A percentile compares a stretch with the other conserved stretches of the same genome.
Evolutionary conservation across 2,797 vertebrate genomes (phyloP).

Genomic region (Halcyon badia): DNA sequence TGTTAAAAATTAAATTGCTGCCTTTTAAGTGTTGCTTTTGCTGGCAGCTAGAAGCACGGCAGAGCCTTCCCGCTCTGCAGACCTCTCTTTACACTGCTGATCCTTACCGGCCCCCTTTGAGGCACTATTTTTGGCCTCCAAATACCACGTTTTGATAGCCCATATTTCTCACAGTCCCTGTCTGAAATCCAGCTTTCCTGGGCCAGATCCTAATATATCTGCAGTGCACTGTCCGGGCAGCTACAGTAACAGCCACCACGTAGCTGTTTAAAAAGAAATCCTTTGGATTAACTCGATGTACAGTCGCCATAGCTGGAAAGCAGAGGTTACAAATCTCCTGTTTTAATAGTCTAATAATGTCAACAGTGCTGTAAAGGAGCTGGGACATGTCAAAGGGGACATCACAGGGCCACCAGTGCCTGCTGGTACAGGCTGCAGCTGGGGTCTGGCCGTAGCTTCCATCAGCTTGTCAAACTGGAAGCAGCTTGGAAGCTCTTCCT

Average conservation of each 20-base stretch:
- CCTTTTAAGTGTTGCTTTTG: slow-evolving; percentile 21
- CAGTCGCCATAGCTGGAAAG: neutral
- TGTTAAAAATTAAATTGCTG: slow-evolving; percentile 23
- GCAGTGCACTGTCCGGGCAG: neutral
- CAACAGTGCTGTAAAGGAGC: neutral
- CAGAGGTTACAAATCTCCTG: neutral
- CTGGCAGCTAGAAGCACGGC: neutral
- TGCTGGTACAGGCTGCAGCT: neutral
- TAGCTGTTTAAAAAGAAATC: neutral
- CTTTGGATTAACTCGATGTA: neutral
- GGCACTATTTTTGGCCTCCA: neutral
- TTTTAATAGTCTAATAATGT: neutral
- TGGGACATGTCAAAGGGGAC: neutral
- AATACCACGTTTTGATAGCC: neutral
- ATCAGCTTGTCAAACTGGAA: neutral
- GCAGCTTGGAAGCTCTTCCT: neutral
- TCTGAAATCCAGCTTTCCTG: neutral
- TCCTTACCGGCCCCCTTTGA: neutral
- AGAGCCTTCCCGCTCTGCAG: neutral
- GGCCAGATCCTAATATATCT: neutral
- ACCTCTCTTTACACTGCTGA: neutral
- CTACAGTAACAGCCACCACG: neutral
- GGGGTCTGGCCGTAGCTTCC: neutral
- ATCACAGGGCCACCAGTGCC: neutral
- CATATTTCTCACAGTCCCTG: neutral